phyloP scores from a whole-genome alignment of 2,113 vertebrate species.

The Protobothrops mucrosquamatus region DNA sequence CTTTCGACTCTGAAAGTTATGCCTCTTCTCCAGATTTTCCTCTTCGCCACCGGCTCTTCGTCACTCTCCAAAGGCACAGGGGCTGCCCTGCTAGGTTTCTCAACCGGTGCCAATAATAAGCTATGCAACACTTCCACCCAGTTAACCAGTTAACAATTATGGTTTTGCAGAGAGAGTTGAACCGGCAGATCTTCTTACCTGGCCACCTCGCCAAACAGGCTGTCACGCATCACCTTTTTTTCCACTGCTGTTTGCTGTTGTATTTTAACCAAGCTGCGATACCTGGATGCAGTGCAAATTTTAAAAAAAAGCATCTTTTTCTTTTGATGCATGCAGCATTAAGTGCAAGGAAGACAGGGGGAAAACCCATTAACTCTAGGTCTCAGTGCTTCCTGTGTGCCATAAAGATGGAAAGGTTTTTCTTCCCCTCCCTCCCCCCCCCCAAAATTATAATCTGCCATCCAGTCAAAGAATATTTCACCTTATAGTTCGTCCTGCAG shows the following conservation, averaged over 20 bases:
- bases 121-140: slow-evolving; percentile 76
- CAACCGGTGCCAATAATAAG: slow-evolving; percentile 63
- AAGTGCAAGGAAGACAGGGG: slow-evolving; percentile 55
- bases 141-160: slow-evolving; percentile 62
- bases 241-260: slow-evolving; percentile 59
- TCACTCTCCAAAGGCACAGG: slow-evolving; percentile 45
- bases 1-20: slow-evolving; percentile 98
- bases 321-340: slow-evolving; percentile 56
- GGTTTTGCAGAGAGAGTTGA: slow-evolving; percentile 51
- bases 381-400: slow-evolving; percentile 35
- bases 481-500: neutral
- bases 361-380: slow-evolving; percentile 43
- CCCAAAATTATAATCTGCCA: neutral
- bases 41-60: slow-evolving; percentile 90
- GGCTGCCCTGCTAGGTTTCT: slow-evolving; percentile 48
- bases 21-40: slow-evolving; percentile 97
- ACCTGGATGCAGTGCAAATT: slow-evolving; percentile 23
- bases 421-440: neutral
- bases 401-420: slow-evolving; percentile 25
- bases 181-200: slow-evolving; percentile 50
- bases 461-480: neutral
- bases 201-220: slow-evolving; percentile 23
- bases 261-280: slow-evolving; percentile 46
- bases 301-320: neutral
- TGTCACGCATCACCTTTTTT: slow-evolving; percentile 43